Evolutionary conservation across 1,140 invertebrate species (phyloP).

Genomic region (Leptestheria dahalacensis): DNA sequence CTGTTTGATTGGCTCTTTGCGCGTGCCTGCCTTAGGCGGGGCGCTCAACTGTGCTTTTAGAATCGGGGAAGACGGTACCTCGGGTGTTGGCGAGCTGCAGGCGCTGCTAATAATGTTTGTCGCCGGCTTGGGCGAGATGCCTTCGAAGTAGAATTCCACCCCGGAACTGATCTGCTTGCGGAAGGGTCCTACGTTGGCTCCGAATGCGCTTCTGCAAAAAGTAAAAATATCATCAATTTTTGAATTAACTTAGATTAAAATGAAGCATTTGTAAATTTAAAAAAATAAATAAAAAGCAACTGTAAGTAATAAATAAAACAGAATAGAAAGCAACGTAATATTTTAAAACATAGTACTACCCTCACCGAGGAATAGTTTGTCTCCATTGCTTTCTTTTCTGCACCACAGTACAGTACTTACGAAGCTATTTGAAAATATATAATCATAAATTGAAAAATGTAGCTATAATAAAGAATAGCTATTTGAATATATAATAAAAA

Average conservation of each 20-base stretch:
- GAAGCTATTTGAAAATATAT: too few relatives aligned
- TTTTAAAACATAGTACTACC: too few relatives aligned
- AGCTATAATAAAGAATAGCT: too few relatives aligned
- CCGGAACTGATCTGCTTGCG: slow-evolving; percentile 20
- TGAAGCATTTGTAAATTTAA: slow-evolving; percentile 12
- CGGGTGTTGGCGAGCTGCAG: slow-evolving; percentile 21
- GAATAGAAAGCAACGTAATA: too few relatives aligned
- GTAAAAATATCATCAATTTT: background rate
- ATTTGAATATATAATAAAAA: too few relatives aligned
- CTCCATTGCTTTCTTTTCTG: too few relatives aligned
- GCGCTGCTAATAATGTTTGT: slow-evolving; percentile 26
- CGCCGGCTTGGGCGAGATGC: slow-evolving; percentile 33
- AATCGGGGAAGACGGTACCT: slow-evolving; percentile 39
- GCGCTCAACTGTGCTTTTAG: slow-evolving; percentile 59
- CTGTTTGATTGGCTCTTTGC: slow-evolving; percentile 42
- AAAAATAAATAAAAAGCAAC: slow-evolving; percentile 15
- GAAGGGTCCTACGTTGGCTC: slow-evolving; percentile 51
- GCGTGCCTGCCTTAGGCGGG: slow-evolving; percentile 39
- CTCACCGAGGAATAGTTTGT: too few relatives aligned
- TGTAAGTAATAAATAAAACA: too few relatives aligned
- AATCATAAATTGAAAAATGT: too few relatives aligned
- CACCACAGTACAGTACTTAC: too few relatives aligned
- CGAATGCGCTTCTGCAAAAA: slow-evolving; percentile 53
- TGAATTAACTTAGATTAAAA: background rate
- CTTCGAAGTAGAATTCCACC: slow-evolving; percentile 21